Evolutionary conservation across 2,797 vertebrate species (phyloP).

Genomic region (Fistularia commersonii): DNA sequence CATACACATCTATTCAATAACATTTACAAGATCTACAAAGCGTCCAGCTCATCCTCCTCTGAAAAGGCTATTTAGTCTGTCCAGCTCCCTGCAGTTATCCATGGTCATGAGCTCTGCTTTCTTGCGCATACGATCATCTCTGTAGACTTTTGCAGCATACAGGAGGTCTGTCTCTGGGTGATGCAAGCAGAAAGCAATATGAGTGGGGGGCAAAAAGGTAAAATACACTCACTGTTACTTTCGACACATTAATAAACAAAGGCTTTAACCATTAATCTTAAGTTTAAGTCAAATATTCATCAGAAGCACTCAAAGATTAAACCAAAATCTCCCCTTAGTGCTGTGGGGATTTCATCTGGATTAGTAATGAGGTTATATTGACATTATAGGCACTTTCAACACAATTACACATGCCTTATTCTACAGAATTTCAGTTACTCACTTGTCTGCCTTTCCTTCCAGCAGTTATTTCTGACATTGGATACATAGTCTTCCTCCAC

Average conservation of each 20-base stretch:
- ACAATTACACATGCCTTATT: neutral
- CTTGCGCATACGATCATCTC: conserved; percentile 88
- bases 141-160: conserved; percentile 94
- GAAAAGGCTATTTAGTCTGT: conserved; percentile 91
- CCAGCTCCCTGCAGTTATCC: conserved; percentile 96
- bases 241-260: too few species aligned
- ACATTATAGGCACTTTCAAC: too few species aligned
- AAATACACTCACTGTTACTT: too few species aligned
- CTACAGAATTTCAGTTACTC: conserved; percentile 49
- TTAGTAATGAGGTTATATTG: too few species aligned
- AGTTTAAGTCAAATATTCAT: neutral
- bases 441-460: conserved; percentile 98
- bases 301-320: too few species aligned
- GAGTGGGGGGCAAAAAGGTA: neutral
- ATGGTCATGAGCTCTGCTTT: conserved; percentile 94
- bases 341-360: too few species aligned
- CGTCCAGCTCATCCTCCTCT: conserved; percentile 85
- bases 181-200: conserved; percentile 21
- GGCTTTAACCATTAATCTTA: too few species aligned
- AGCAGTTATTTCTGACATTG: conserved; percentile 95
- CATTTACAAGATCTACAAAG: conserved; percentile 54
- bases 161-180: conserved; percentile 88
- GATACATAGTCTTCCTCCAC: conserved; percentile 97
- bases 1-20: conserved; percentile 66
- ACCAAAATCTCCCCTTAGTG: too few species aligned